A percentile compares a stretch with the other conserved stretches of the same genome.
These are phyloP conservation scores for Tyto alba DNA, from an alignment of 2,113 vertebrate species.

Conservation along the genomic window DNA sequence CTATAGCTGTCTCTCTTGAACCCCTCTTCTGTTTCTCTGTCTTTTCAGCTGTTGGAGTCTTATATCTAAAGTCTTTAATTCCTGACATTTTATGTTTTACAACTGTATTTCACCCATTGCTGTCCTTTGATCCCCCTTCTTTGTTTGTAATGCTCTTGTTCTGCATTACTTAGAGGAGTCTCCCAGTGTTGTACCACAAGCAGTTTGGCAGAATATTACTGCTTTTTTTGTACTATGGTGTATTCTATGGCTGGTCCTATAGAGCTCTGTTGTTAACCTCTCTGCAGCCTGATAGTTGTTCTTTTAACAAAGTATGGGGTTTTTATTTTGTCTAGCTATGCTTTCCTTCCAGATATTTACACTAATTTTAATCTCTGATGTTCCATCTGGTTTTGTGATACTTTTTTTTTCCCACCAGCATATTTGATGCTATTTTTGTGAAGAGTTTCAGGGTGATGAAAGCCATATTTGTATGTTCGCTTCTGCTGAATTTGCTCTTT, in stretches of 20 bases:
- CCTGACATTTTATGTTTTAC: fast-evolving
- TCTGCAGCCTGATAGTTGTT: background rate
- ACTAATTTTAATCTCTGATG: background rate
- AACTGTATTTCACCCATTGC: background rate
- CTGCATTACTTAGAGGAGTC: background rate
- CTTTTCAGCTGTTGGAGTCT: background rate
- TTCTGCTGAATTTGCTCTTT: background rate
- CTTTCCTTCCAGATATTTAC: background rate
- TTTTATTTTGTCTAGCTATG: background rate
- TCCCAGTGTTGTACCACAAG: background rate
- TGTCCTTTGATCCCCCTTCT: background rate
- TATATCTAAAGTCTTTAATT: background rate
- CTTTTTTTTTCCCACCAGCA: background rate
- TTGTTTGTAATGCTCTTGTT: background rate
- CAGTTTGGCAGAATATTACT: background rate
- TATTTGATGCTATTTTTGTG: background rate
- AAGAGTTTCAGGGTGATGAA: background rate
- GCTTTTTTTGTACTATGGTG: background rate
- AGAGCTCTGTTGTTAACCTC: background rate
- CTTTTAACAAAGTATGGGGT: background rate
- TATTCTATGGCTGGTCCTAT: background rate
- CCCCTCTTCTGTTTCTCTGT: background rate
- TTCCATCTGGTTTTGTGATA: background rate
- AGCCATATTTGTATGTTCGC: background rate
- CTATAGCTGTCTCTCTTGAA: background rate